Evolutionary conservation across 2,888 invertebrate genomes (phyloP).

Genomic region (Caenorhabditis sp.): DNA sequence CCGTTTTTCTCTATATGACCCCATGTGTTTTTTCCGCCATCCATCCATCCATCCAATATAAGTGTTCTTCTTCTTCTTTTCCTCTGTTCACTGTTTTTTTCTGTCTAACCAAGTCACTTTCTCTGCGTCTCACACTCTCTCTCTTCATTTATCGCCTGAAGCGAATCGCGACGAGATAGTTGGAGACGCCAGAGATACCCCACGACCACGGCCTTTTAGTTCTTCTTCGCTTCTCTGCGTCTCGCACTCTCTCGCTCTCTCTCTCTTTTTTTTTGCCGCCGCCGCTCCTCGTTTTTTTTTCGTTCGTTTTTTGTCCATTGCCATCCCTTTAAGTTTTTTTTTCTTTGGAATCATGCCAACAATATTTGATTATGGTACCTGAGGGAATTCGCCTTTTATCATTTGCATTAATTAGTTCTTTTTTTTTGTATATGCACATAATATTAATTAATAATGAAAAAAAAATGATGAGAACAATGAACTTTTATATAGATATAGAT

Average conservation of each 20-base stretch:
- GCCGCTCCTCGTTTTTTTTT: slow-evolving; percentile 1
- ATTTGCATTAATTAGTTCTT: no score
- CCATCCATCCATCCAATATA: background rate
- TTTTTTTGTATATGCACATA: no score
- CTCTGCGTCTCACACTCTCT: no score
- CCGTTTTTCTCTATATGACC: background rate
- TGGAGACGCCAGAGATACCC: background rate
- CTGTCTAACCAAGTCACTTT: background rate
- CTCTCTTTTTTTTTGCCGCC: background rate
- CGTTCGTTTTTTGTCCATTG: background rate
- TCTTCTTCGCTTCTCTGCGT: background rate
- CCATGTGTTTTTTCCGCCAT: slow-evolving; percentile 1
- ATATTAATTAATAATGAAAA: no score
- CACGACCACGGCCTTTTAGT: background rate
- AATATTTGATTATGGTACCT: no score
- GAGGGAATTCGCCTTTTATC: no score
- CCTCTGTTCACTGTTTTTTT: background rate
- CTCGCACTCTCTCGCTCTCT: background rate
- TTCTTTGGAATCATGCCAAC: background rate
- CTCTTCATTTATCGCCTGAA: background rate
- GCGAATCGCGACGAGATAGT: background rate
- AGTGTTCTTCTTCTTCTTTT: background rate
- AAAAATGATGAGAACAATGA: no score
- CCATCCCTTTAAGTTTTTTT: background rate
- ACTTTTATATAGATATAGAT: no score